A percentile compares a stretch with the other conserved stretches of the same genome.
These are phyloP conservation scores for Agriopis aurantiaria DNA, from an alignment of 2,888 invertebrate genomes.

Conservation along the genomic window DNA sequence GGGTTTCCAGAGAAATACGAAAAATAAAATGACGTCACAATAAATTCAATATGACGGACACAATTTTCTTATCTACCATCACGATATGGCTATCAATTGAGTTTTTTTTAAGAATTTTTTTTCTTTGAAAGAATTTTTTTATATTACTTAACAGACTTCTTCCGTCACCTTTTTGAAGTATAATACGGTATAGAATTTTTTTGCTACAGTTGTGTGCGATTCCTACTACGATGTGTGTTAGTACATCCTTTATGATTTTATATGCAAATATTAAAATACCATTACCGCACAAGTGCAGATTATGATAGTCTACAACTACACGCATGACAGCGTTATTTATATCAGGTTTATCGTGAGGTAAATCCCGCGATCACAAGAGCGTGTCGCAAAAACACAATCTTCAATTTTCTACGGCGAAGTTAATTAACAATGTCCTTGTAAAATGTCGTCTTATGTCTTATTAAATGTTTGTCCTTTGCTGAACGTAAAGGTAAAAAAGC, in stretches of 20 bases:
- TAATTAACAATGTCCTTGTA: not conserved
- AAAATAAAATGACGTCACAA: too few relatives aligned
- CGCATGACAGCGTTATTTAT: constrained; percentile 14
- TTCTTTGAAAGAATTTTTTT: not conserved
- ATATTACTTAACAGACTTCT: not conserved
- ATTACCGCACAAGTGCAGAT: constrained; percentile 21
- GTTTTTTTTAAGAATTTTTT: too few relatives aligned
- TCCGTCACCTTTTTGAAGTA: not conserved
- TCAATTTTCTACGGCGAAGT: not conserved
- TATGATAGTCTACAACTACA: constrained; percentile 7
- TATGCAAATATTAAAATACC: constrained; percentile 19
- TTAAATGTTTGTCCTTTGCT: not conserved
- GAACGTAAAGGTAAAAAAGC: not conserved
- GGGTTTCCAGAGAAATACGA: too few relatives aligned
- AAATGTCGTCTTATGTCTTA: not conserved
- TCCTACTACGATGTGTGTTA: constrained; percentile 4
- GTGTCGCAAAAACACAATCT: not conserved
- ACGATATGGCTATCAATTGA: too few relatives aligned
- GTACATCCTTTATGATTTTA: constrained; percentile 11
- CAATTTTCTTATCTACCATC: too few relatives aligned
- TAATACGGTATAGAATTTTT: too few relatives aligned
- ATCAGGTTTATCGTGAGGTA: not conserved
- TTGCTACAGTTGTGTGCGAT: not conserved
- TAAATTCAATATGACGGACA: too few relatives aligned
- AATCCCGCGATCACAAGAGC: not conserved